Conservation (phyloP, 2,888 invertebrate species). For the Cosmia pyralina region DNA sequence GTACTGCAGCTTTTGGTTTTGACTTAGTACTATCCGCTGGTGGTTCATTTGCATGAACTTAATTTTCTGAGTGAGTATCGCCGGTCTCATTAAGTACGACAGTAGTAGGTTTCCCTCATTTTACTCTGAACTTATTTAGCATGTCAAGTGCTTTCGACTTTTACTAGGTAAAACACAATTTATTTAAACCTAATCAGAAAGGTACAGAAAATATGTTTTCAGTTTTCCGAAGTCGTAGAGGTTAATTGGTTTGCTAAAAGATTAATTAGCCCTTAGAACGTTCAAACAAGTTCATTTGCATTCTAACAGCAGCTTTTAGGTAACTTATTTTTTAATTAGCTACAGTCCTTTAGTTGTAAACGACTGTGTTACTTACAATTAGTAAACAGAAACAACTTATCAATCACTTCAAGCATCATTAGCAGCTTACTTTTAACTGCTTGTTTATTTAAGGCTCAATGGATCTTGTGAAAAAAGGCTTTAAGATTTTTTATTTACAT, state of each 20-base stretch:
- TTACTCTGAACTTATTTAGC: conserved; percentile 37
- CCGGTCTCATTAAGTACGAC: conserved; percentile 34
- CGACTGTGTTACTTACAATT: background rate
- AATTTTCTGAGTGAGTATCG: conserved; percentile 41
- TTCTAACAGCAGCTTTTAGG: background rate
- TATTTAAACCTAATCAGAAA: background rate
- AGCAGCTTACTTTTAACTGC: background rate
- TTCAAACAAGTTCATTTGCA: conserved; percentile 11
- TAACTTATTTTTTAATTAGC: conserved; percentile 9
- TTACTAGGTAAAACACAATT: background rate
- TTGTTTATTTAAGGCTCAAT: background rate
- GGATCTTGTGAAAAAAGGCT: background rate
- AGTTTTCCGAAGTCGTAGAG: background rate
- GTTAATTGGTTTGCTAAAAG: background rate
- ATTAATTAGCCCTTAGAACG: background rate
- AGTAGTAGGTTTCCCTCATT: conserved; percentile 45
- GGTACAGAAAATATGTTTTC: background rate
- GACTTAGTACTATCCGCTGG: conserved; percentile 15
- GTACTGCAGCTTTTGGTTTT: conserved; percentile 58
- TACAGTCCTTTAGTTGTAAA: background rate
- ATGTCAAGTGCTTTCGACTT: conserved; percentile 35
- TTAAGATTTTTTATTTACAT: conserved; percentile 2
- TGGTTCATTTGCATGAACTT: conserved; percentile 58
- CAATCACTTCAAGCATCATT: conserved; percentile 1
- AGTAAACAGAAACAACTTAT: conserved; percentile 15